A percentile compares a stretch with the other conserved stretches of the same genome.
Evolutionary conservation across 2,113 vertebrate species (phyloP).

Genomic region (Boleophthalmus pectinirostris): DNA sequence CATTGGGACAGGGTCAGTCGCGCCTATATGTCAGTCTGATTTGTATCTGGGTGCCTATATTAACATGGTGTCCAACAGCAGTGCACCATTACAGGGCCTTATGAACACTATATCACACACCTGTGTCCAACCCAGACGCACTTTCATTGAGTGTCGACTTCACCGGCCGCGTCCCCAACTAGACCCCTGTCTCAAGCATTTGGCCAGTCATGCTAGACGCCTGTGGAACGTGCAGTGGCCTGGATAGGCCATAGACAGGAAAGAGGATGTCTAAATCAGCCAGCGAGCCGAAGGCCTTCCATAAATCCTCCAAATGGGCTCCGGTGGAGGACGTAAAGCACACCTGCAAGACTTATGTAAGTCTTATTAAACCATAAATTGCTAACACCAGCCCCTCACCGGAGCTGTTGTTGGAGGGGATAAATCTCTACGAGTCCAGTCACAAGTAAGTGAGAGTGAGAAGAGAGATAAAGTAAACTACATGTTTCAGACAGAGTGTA

Average conservation of each 20-base stretch:
- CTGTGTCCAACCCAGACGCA: constrained; percentile 58
- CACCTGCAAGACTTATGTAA: constrained; percentile 88
- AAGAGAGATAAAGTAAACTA: constrained; percentile 51
- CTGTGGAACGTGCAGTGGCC: constrained; percentile 59
- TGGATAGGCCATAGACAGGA: constrained; percentile 64
- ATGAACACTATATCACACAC: constrained; percentile 69
- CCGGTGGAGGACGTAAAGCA: constrained; percentile 79
- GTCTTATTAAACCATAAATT: constrained; percentile 87
- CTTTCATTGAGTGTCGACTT: constrained; percentile 63
- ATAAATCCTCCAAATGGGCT: constrained; percentile 83
- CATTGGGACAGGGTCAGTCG: constrained; percentile 64
- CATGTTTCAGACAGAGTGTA: constrained; percentile 52
- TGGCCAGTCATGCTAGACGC: constrained; percentile 65
- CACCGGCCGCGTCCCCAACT: constrained; percentile 56
- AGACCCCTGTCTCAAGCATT: constrained; percentile 64
- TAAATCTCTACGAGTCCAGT: constrained; percentile 73
- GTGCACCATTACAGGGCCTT: constrained; percentile 64
- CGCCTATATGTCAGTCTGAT: constrained; percentile 78
- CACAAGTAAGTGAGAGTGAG: constrained; percentile 65
- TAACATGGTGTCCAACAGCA: constrained; percentile 73
- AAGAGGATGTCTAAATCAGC: constrained; percentile 81
- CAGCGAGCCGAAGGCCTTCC: constrained; percentile 79
- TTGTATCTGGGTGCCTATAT: constrained; percentile 76
- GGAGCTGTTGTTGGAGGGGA: constrained; percentile 69
- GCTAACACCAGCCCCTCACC: constrained; percentile 74